Conservation (phyloP, 2,888 invertebrate species). For the Nezara viridula region DNA sequence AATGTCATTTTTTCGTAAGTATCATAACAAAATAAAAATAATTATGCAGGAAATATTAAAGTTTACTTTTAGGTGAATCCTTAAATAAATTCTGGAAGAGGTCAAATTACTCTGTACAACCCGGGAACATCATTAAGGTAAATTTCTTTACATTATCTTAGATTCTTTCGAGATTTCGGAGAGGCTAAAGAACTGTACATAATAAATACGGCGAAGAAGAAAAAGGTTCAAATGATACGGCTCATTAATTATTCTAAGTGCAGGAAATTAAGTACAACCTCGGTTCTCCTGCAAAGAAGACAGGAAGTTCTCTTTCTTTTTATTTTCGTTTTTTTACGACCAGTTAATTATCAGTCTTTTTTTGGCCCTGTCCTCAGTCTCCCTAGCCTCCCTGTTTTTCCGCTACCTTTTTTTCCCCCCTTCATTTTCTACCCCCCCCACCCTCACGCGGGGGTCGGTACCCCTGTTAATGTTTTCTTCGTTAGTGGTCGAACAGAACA, state of each 20-base stretch:
- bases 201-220: not conserved
- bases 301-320: constrained; percentile 6
- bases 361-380: not conserved
- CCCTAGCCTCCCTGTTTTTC: not conserved
- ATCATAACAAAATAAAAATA: no score
- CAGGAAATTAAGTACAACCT: constrained; percentile 41
- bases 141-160: not conserved
- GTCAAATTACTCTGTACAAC: not conserved
- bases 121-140: not conserved
- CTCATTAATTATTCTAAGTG: constrained; percentile 35
- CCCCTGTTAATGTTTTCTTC: constrained; percentile 28
- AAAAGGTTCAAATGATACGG: constrained; percentile 36
- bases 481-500: not conserved
- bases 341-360: constrained; percentile 43
- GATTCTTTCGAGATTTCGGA: not conserved
- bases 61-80: no score
- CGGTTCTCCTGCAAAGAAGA: constrained; percentile 19
- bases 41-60: no score
- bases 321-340: constrained; percentile 13
- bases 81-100: not conserved
- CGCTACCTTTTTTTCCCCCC: not conserved
- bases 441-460: not conserved
- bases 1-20: no score
- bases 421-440: not conserved
- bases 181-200: not conserved